phyloP scores from a whole-genome alignment of 2,113 vertebrate genomes.

The Pipa parva region DNA sequence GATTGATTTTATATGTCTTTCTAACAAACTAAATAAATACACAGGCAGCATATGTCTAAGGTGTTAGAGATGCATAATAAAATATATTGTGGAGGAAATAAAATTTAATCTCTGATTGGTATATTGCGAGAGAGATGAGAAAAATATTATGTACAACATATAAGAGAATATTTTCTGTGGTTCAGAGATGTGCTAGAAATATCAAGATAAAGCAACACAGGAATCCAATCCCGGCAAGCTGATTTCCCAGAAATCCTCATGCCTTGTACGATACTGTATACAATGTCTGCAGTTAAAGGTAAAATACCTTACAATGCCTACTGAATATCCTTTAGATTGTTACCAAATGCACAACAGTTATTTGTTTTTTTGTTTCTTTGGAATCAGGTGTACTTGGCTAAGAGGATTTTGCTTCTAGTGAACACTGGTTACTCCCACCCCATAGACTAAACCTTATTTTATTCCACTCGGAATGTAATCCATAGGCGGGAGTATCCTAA shows the following conservation, averaged over 20 bases:
- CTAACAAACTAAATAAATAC: slow-evolving; percentile 43
- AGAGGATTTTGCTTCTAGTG: no score
- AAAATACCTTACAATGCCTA: no score
- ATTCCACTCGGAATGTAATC: no score
- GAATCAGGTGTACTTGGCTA: no score
- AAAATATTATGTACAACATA: slow-evolving; percentile 34
- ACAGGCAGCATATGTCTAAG: slow-evolving; percentile 37
- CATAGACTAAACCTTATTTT: no score
- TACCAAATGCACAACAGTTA: no score
- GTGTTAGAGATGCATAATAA: slow-evolving; percentile 22
- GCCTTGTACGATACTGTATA: no score
- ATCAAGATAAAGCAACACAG: background rate
- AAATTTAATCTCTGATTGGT: slow-evolving; percentile 35
- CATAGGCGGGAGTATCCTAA: no score
- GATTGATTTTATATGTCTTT: slow-evolving; percentile 41
- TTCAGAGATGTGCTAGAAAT: background rate
- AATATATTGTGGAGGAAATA: slow-evolving; percentile 35
- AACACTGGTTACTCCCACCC: no score
- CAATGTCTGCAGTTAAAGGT: no score
- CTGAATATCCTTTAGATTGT: no score
- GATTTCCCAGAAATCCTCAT: slow-evolving; percentile 13
- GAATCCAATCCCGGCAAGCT: background rate
- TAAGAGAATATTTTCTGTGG: slow-evolving; percentile 4
- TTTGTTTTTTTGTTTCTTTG: no score
- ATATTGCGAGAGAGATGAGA: slow-evolving; percentile 18